These are phyloP conservation scores for Peucedramus taeniatus DNA, from an alignment of 2,113 vertebrate genomes.

Conservation along the genomic window DNA sequence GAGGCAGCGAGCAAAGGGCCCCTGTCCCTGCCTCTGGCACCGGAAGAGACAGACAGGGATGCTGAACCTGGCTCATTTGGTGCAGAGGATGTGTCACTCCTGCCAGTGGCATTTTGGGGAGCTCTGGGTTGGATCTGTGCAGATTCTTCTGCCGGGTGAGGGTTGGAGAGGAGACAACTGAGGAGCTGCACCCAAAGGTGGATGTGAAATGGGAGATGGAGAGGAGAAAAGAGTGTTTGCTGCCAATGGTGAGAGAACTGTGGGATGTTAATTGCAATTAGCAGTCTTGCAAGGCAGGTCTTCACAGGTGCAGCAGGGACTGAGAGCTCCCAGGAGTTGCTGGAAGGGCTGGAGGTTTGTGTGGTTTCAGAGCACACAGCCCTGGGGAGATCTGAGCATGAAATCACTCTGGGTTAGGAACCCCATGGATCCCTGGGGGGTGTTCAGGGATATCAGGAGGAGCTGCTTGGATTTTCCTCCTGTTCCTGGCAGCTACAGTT, in stretches of 20 bases:
- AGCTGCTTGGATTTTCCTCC: not conserved
- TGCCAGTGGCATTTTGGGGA: not conserved
- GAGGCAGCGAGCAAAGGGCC: not conserved
- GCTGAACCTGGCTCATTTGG: not conserved
- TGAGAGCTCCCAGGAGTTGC: not conserved
- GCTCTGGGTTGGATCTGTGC: not conserved
- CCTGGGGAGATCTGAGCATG: not conserved
- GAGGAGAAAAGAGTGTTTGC: not conserved
- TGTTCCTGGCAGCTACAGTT: not conserved
- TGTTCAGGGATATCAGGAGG: not conserved
- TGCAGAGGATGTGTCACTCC: not conserved
- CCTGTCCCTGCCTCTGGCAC: not conserved
- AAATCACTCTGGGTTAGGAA: not conserved
- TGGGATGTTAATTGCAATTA: not conserved
- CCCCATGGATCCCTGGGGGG: not conserved
- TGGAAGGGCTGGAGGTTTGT: not conserved
- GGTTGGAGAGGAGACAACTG: not conserved
- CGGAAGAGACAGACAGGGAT: not conserved
- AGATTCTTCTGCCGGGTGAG: not conserved
- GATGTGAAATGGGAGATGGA: not conserved
- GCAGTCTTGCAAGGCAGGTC: not conserved
- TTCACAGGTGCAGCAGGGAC: fast-evolving
- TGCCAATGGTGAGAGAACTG: not conserved
- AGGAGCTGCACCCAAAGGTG: not conserved
- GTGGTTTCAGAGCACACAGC: not conserved